phyloP scores from a whole-genome alignment of 2,888 invertebrate species.

The Drosophila koepferae region DNA sequence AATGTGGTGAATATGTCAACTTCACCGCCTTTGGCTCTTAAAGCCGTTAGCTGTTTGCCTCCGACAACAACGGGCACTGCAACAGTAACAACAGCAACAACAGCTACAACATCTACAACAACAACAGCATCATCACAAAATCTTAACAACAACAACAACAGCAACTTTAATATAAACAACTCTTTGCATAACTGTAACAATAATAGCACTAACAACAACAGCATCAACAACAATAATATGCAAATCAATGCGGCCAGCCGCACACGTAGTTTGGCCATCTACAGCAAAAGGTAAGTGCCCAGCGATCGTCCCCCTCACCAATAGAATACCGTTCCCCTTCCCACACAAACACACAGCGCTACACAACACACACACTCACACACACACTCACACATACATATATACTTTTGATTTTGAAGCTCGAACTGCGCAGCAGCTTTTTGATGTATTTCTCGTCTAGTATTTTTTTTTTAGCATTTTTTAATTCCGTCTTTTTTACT shows the following conservation, averaged over 20 bases:
- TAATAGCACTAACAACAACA: constrained; percentile 69
- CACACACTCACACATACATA: constrained; percentile 18
- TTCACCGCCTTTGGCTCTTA: constrained; percentile 30
- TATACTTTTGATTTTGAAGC: constrained; percentile 30
- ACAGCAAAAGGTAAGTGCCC: constrained; percentile 84
- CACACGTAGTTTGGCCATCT: constrained; percentile 84
- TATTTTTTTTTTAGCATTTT: constrained; percentile 27
- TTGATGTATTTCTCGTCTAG: constrained; percentile 34
- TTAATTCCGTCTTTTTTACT: constrained; percentile 8
- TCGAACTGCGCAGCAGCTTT: constrained; percentile 34
- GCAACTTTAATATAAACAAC: constrained; percentile 60
- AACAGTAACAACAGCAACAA: constrained; percentile 22
- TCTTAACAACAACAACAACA: constrained; percentile 51
- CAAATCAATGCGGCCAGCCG: constrained; percentile 71
- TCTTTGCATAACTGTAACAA: constrained; percentile 60
- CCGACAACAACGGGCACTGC: constrained; percentile 27
- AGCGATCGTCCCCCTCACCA: constrained; percentile 9
- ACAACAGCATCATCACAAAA: constrained; percentile 39
- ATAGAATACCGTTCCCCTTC: neutral
- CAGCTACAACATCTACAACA: constrained; percentile 26
- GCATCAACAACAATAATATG: constrained; percentile 66
- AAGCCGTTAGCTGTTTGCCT: constrained; percentile 32
- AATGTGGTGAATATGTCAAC: constrained; percentile 46
- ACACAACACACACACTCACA: constrained; percentile 25
- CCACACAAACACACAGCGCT: neutral